A percentile compares a stretch with the other conserved stretches of the same genome.
These are phyloP conservation scores for Archilochus colubris DNA, from an alignment of 2,113 vertebrate genomes.

Conservation along the genomic window DNA sequence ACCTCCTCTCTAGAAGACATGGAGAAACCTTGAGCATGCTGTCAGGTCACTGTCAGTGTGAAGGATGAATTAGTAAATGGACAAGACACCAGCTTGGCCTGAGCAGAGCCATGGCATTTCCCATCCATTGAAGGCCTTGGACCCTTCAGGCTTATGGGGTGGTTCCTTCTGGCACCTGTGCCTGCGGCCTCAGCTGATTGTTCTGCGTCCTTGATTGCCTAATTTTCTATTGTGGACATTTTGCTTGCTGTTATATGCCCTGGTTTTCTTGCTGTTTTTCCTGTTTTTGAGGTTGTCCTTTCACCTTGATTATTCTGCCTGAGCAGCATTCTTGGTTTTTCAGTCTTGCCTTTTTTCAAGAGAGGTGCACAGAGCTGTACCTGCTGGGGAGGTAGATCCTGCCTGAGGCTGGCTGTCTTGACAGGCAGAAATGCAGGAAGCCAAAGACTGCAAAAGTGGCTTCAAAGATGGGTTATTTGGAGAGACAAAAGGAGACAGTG, in stretches of 20 bases:
- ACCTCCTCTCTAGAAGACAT: not conserved
- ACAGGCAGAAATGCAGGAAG: accelerated
- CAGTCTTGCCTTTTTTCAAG: not conserved
- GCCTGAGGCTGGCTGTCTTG: not conserved
- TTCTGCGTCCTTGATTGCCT: not conserved
- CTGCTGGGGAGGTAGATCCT: not conserved
- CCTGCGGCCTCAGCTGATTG: not conserved
- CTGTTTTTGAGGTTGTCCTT: not conserved
- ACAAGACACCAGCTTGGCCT: not conserved
- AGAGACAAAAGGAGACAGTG: not conserved
- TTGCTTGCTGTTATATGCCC: not conserved
- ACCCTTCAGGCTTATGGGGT: not conserved
- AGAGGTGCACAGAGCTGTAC: not conserved
- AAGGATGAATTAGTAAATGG: not conserved
- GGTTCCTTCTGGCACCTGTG: not conserved
- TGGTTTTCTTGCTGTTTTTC: not conserved
- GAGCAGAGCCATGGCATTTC: not conserved
- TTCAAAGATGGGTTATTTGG: not conserved
- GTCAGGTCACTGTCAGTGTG: not conserved
- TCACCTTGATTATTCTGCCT: not conserved
- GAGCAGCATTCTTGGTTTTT: not conserved
- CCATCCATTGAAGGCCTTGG: not conserved
- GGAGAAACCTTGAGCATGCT: not conserved
- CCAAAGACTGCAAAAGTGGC: not conserved
- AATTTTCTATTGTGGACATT: not conserved